Evolutionary conservation across 2,888 invertebrate species (phyloP).

Genomic region (Sclerodermus sp.): DNA sequence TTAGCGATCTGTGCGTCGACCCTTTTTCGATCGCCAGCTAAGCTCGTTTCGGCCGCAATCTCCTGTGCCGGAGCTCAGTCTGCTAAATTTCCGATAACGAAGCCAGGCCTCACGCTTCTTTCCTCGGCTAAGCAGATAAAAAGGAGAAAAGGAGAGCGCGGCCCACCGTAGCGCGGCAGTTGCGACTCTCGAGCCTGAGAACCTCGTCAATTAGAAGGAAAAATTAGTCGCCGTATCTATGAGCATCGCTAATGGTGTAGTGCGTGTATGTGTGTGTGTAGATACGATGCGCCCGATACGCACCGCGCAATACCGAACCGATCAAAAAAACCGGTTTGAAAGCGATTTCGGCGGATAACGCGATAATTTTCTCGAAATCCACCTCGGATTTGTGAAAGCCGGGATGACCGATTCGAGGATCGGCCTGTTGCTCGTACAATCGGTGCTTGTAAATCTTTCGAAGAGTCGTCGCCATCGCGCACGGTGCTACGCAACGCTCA

Average conservation of each 20-base stretch:
- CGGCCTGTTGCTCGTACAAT: no score
- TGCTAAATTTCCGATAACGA: constrained; percentile 24
- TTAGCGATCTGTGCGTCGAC: not conserved
- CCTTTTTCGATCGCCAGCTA: constrained; percentile 10
- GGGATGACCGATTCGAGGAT: no score
- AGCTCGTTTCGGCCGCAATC: constrained; percentile 6
- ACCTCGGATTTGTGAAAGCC: no score
- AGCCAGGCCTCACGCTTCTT: constrained; percentile 10
- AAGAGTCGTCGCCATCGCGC: not conserved
- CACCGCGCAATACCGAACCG: no score
- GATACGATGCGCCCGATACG: no score
- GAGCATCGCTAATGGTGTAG: not conserved
- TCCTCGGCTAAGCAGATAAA: not conserved
- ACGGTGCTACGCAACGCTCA: constrained; percentile 4
- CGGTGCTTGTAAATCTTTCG: no score
- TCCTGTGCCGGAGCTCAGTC: constrained; percentile 1
- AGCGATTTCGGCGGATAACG: no score
- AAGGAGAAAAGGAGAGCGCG: not conserved
- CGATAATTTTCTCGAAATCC: no score
- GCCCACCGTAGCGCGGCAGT: constrained; percentile 5
- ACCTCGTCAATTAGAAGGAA: constrained; percentile 54
- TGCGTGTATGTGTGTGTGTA: no score
- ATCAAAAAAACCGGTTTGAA: no score
- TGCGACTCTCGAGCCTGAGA: constrained; percentile 44
- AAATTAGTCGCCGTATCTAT: constrained; percentile 44